Base-by-base conservation (phyloP, 1,140 invertebrate species). In the Zaprionus vittiger region DNA sequence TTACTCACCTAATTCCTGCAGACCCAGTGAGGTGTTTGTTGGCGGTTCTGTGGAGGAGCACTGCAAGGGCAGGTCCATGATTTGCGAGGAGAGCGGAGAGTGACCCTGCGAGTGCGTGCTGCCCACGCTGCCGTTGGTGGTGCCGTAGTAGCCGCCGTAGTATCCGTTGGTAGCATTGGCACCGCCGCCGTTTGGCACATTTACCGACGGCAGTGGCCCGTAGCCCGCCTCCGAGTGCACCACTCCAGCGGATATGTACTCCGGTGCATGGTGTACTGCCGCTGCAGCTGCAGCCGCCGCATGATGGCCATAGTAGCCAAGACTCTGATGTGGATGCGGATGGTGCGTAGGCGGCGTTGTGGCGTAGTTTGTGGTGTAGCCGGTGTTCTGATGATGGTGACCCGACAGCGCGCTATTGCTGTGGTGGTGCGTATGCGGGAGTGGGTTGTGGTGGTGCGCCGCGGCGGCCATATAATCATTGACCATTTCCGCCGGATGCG, bases 41-140 rank as follows among this genome's bases (percentile, higher is more conserved):
- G 92, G 92, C 14, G 92, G 92, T 55, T 93, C 92, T 24, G 91
- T 84, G n/a, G 83, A 92, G 52, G 91, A 84, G 78, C 92, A 93
- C 63, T 93, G 92, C 60, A 93, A 65, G 5, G 92, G 92, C 73
- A 93, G 73, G 66, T 93, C 92, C 92, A 93, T 92, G 62, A 92
- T 85, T 64, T 93, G 92, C n/a, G 76, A 24, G 37, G 92, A 82
- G 61, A 93, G 91, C 17, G 91, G 91, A 26, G 91, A 92, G 47
- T 92, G 91, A 28, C 87, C 87, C 60, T 92, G 91, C 1, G 91
- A 92, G 68, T 92, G 91, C 12, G 87, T 91, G 73, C 91, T 92
- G 67, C 91, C 91, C n/a, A 92, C 84, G 61, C 91, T 92, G 14
- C 91, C 91, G 61, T 92, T 92, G 34, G 87, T 85, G 66, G 79